phyloP scores from a whole-genome alignment of 2,888 invertebrate genomes.

The Habroteleia sp. region DNA sequence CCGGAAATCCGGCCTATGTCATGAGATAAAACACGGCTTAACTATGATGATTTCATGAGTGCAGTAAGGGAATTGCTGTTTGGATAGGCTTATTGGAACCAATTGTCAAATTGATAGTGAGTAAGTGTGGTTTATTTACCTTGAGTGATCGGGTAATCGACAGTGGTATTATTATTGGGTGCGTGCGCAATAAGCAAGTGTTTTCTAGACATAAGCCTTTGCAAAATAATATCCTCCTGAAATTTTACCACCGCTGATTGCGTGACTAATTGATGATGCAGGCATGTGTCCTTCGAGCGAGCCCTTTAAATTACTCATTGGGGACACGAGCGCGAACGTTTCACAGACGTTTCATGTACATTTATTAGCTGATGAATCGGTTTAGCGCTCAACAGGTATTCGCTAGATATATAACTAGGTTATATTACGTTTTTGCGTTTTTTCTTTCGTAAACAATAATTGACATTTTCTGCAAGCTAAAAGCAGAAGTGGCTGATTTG shows the following conservation, averaged over 20 bases:
- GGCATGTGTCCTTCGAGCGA: neutral
- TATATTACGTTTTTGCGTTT: slow-evolving; percentile 7
- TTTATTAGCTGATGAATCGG: slow-evolving; percentile 29
- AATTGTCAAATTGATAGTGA: too few species aligned
- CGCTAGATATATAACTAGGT: slow-evolving; percentile 2
- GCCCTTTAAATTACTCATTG: neutral
- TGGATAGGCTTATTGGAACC: too few species aligned
- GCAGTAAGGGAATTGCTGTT: too few species aligned
- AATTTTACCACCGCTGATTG: too few species aligned
- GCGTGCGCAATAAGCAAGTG: slow-evolving; percentile 17
- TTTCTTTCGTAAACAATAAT: neutral
- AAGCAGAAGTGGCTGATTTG: neutral
- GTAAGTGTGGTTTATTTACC: slow-evolving; percentile 1
- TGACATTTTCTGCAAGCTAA: neutral
- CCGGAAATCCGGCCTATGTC: too few species aligned
- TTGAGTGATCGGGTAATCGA: slow-evolving; percentile 2
- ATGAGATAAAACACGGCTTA: too few species aligned
- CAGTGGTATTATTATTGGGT: slow-evolving; percentile 1
- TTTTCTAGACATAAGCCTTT: neutral
- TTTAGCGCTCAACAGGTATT: slow-evolving; percentile 50
- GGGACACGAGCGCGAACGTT: slow-evolving; percentile 14
- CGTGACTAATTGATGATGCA: neutral
- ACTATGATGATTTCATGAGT: too few species aligned
- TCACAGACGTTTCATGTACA: slow-evolving; percentile 20
- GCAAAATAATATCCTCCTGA: neutral